These are phyloP conservation scores for Fragum fragum DNA, from an alignment of 2,888 invertebrate species.

Conservation along the genomic window DNA sequence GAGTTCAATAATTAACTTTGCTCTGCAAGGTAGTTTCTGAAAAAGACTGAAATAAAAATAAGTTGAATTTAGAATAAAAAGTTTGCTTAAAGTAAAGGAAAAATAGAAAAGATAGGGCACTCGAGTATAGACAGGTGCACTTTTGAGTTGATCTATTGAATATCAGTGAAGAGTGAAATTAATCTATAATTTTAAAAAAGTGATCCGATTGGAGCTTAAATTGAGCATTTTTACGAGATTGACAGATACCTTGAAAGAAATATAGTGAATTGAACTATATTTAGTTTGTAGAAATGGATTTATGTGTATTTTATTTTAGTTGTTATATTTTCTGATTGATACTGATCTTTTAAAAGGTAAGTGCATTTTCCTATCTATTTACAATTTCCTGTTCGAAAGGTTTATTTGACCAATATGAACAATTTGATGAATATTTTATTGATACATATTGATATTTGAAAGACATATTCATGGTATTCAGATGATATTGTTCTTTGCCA, in stretches of 20 bases:
- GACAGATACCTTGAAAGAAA: background rate
- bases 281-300: background rate
- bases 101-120: background rate
- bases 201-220: background rate
- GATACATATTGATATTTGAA: no score
- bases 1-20: no score
- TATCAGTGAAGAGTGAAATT: background rate
- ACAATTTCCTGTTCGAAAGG: background rate
- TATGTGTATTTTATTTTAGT: background rate
- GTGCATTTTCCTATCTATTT: background rate
- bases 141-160: conserved; percentile 1
- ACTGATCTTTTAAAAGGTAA: background rate
- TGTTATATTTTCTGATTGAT: background rate
- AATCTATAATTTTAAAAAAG: conserved; percentile 6
- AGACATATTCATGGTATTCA: no score
- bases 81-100: background rate
- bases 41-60: no score
- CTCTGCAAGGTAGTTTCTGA: no score
- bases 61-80: no score
- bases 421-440: no score
- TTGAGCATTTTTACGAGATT: background rate
- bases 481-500: no score
- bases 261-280: background rate
- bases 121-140: conserved; percentile 6
- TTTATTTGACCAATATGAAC: background rate